Evolutionary conservation across 2,797 vertebrate genomes (phyloP).

Genomic region (Epinephelus awoara): DNA sequence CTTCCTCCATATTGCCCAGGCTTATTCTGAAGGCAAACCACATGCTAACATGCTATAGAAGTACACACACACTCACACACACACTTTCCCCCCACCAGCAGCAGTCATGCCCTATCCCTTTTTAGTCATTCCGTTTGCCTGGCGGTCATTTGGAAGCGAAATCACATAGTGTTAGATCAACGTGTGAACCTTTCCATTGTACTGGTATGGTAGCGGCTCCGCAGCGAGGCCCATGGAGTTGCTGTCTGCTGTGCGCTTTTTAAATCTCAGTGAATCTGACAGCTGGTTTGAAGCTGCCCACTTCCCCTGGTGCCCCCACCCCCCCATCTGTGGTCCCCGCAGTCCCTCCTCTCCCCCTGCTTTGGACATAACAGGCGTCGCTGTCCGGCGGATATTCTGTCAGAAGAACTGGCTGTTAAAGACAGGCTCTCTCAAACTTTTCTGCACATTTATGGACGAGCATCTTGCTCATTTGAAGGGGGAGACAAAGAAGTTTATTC

Average conservation of each 20-base stretch:
- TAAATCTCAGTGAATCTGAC: constrained; percentile 79
- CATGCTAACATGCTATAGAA: constrained; percentile 13
- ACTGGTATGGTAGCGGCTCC: constrained; percentile 33
- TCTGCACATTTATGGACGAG: constrained; percentile 10
- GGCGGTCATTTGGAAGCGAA: constrained; percentile 62
- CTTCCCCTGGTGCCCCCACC: constrained; percentile 24
- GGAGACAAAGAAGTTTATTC: constrained; percentile 24
- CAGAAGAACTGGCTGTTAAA: constrained; percentile 55
- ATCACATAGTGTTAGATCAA: constrained; percentile 81
- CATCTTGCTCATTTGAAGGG: constrained; percentile 35
- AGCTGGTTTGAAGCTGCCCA: constrained; percentile 71
- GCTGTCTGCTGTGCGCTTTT: constrained; percentile 64
- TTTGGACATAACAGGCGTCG: constrained; percentile 52
- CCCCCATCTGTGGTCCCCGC: neutral
- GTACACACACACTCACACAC: neutral
- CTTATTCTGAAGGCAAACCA: neutral
- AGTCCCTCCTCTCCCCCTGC: constrained; percentile 44
- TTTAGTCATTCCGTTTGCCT: constrained; percentile 66
- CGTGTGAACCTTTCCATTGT: constrained; percentile 65
- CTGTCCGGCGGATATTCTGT: constrained; percentile 66
- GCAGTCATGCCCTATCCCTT: constrained; percentile 28
- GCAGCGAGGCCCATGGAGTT: constrained; percentile 75
- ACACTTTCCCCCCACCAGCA: neutral
- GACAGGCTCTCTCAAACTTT: constrained; percentile 52
- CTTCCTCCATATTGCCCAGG: too few species aligned